Base-by-base conservation (phyloP, 1,140 invertebrate species). In the Meteorus sp. region DNA sequence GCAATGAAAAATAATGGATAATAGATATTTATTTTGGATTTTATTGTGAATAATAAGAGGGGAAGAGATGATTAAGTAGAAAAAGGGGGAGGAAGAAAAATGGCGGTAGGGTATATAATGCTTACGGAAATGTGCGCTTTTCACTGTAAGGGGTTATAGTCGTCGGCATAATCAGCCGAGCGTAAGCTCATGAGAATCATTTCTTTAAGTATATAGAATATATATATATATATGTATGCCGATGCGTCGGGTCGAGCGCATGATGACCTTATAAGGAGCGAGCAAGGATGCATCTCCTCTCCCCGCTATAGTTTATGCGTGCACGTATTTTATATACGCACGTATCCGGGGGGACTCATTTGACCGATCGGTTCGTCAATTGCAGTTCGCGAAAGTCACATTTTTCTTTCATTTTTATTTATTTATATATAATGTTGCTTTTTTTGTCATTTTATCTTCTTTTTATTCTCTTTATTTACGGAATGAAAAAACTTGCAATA, bases 191-290 rank as follows among this genome's bases (percentile, higher is more conserved):
- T 73, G 71, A 75, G 71, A 73, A 73, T 71, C 65, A 75, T 68
- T 74, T 74, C 51, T 37, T 25, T 23, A 51, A 59, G 51, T 59
- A 47, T 44, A 59, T 35, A n/a, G n/a, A n/a, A n/a, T n/a, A n/a
- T n/a, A n/a, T n/a, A n/a, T n/a, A n/a, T n/a, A n/a, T n/a, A n/a
- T n/a, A n/a, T n/a, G n/a, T 25, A 15, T 25, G 44, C 23, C 48
- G 45, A 43, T 43, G 47, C 48, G 47, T 51, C 43, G 56, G 27
- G 23, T 59, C 47, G 56, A 59, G 67, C 39, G 15, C 37, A n/a
- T 65, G 74, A 76, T 77, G 67, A 53, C 76, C 76, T 74, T 78
- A 78, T 77, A 78, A 75, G 76, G 75, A 70, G 74, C 76, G 76
- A 75, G 68, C 71, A 75, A 71, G 64, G 65, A 76, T 72, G 74